Conservation (phyloP, 2,888 invertebrate species). For the Nebria brevicollis region DNA sequence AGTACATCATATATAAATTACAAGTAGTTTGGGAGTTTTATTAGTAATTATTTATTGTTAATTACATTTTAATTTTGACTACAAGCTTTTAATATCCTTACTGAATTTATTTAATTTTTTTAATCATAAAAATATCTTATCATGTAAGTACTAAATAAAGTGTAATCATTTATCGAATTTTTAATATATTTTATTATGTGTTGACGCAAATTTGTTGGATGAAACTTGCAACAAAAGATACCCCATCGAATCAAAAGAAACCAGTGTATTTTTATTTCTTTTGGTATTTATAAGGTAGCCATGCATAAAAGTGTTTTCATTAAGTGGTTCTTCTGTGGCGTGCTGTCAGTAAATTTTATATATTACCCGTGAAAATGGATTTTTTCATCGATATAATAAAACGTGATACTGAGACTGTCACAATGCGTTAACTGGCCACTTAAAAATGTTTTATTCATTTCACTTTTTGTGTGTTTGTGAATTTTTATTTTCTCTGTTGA, state of each 20-base stretch:
- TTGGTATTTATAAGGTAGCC: background rate
- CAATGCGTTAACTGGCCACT: constrained; percentile 11
- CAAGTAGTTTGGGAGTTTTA: no score
- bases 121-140: background rate
- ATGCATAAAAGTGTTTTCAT: constrained; percentile 18
- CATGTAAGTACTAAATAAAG: background rate
- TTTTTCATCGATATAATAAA: constrained; percentile 23
- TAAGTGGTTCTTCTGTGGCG: constrained; percentile 23
- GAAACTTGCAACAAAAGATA: background rate
- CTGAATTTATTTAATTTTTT: no score
- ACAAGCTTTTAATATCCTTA: no score
- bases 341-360: constrained; percentile 36
- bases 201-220: background rate
- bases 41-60: no score
- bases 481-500: background rate
- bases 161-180: background rate
- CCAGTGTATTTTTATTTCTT: constrained; percentile 5
- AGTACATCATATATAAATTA: no score
- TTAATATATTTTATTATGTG: background rate
- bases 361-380: constrained; percentile 44
- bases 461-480: background rate
- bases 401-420: constrained; percentile 1
- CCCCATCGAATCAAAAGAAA: background rate
- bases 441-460: constrained; percentile 9
- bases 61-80: no score